Conservation (phyloP, 2,797 vertebrate genomes). For the Rhinoraja longicauda region DNA sequence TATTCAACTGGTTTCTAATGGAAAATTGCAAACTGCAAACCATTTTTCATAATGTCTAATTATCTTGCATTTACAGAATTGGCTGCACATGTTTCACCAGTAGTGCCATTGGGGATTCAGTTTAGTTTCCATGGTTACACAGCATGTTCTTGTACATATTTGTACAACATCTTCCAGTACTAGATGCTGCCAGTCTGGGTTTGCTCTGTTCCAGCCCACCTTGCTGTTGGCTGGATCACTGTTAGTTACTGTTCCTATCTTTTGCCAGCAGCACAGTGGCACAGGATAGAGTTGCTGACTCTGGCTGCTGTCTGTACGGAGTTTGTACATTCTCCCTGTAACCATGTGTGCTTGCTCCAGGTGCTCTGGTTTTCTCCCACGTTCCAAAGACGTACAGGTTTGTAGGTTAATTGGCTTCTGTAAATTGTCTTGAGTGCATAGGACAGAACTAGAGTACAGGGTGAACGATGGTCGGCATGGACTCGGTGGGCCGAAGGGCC, state of each 20-base stretch:
- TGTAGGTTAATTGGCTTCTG: no score
- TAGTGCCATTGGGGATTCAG: not conserved
- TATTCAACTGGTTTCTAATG: not conserved
- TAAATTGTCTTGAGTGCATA: no score
- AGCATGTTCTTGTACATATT: not conserved
- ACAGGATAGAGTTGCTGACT: no score
- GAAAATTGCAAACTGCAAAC: not conserved
- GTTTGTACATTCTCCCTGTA: no score
- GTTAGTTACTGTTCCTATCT: not conserved
- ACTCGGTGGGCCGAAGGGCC: no score
- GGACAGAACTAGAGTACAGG: no score
- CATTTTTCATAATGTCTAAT: not conserved
- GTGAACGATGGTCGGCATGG: no score
- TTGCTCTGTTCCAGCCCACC: not conserved
- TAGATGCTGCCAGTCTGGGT: not conserved
- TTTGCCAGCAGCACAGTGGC: not conserved
- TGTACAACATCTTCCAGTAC: not conserved
- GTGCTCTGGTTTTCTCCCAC: no score
- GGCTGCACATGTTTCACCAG: not conserved
- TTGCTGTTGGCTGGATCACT: not conserved
- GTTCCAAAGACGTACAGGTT: no score
- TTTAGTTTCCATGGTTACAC: not conserved
- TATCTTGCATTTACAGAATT: not conserved
- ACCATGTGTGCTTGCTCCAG: no score
- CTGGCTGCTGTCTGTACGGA: no score